Base-by-base conservation (phyloP, 2,113 vertebrate genomes). In the Dasyurus viverrinus region DNA sequence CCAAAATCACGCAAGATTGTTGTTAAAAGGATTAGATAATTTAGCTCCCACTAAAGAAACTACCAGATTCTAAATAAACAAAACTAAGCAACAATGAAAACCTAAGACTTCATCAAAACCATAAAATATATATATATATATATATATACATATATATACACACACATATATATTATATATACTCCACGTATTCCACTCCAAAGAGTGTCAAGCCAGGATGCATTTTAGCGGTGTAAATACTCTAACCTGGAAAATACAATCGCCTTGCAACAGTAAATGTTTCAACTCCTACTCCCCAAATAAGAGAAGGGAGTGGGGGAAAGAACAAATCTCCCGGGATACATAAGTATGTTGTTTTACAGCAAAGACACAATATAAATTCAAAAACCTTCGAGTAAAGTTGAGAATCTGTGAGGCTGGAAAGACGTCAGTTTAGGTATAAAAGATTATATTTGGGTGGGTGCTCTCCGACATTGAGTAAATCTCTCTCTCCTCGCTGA, bases 401-500 rank as follows among this genome's bases (percentile, higher is more conserved):
- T 84, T 84, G 68, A 84, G 94, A 96, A 98, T 96, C 94, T 95
- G 54, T 46, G 22, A 92, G 48, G 96, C 54, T 84, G 91, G 96
- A 92, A 95, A 96, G 97, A 98, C 95, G 94, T 97, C 98, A 55
- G 96, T 97, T 96, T 97, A 97, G 96, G 94, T 96, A 97, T 97
- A 98, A 98, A 98, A 98, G 97, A 98, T 98, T 98, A 97, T 97
- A 97, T 98, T 98, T 98, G 98, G 98, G 98, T 98, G 98, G 98
- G 98, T 98, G 98, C 98, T 98, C 93, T 90, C 96, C 89, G 96
- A 97, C 97, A 94, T 98, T 98, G 98, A 98, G 98, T 98, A 98
- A 98, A 98, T 98, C 98, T 98, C 97, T 95, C 98, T 98, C 94
- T 96, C 98, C 97, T 98, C 96, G 98, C 98, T 98, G 97, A 98